These are phyloP conservation scores for Diaperis boleti DNA, from an alignment of 2,888 invertebrate genomes.

Conservation along the genomic window DNA sequence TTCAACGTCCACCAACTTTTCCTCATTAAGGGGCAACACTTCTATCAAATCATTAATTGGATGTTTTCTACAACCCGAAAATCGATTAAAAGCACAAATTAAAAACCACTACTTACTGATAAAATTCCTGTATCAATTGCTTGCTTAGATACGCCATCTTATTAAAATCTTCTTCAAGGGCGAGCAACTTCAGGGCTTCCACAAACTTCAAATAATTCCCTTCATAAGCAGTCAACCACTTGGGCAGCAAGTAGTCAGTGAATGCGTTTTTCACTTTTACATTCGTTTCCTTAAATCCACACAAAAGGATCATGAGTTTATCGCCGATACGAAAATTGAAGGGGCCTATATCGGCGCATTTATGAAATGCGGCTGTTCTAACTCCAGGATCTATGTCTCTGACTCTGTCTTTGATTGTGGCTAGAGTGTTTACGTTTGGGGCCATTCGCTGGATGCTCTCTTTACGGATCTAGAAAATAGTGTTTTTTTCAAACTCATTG, in stretches of 20 bases:
- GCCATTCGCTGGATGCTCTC: constrained; percentile 53
- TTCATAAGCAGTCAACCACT: constrained; percentile 81
- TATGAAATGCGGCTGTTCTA: constrained; percentile 70
- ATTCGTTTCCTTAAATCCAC: constrained; percentile 74
- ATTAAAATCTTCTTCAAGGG: constrained; percentile 72
- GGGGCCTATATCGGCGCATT: constrained; percentile 52
- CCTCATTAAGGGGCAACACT: constrained; percentile 62
- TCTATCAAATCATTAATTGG: constrained; percentile 61
- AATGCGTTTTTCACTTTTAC: constrained; percentile 68
- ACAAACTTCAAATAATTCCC: constrained; percentile 78
- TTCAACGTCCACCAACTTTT: constrained; percentile 65
- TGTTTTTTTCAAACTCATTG: too few relatives aligned
- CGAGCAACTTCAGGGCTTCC: constrained; percentile 80
- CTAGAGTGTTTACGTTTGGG: constrained; percentile 48
- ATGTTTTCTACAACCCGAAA: constrained; percentile 58
- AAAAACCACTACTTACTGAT: constrained; percentile 68
- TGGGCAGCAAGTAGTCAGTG: constrained; percentile 71
- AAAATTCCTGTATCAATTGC: constrained; percentile 69
- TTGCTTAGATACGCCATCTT: constrained; percentile 70
- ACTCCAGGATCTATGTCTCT: constrained; percentile 84
- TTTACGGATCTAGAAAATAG: constrained; percentile 53
- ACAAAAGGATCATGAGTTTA: constrained; percentile 72
- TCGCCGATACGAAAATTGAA: constrained; percentile 72
- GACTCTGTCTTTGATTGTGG: constrained; percentile 71
- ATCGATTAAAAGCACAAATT: constrained; percentile 1